These are phyloP conservation scores for Dugesia japonica DNA, from an alignment of 2,888 invertebrate species.

Conservation along the genomic window DNA sequence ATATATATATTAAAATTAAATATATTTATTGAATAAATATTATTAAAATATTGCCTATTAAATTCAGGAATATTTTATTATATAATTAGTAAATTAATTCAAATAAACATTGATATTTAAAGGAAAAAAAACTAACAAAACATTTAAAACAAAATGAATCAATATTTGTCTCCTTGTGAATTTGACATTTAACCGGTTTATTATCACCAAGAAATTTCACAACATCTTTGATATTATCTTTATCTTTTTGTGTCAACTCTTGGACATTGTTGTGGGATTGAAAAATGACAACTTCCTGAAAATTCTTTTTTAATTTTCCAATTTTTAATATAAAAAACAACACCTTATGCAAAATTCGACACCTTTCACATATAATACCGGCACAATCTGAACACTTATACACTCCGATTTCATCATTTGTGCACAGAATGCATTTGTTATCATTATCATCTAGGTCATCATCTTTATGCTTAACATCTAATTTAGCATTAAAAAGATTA, in stretches of 20 bases:
- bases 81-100: no score
- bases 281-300: neutral
- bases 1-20: no score
- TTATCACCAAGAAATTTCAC: neutral
- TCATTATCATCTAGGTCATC: neutral
- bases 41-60: no score
- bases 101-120: no score
- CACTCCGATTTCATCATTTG: constrained; percentile 29
- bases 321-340: no score
- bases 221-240: constrained; percentile 21
- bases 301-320: neutral
- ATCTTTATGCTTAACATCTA: neutral
- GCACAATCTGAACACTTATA: constrained; percentile 31
- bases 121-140: constrained; percentile 27
- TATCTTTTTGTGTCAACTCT: constrained; percentile 31
- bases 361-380: constrained; percentile 29
- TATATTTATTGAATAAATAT: no score
- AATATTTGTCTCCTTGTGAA: constrained; percentile 17
- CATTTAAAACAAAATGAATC: constrained; percentile 31
- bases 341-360: constrained; percentile 32
- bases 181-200: constrained; percentile 27
- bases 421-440: constrained; percentile 29
- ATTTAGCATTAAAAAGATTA: neutral
- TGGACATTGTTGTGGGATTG: constrained; percentile 28
- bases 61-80: no score